A percentile compares a stretch with the other conserved stretches of the same genome.
Conservation (phyloP, 2,797 vertebrate genomes). For the Hylomyscus alleni region DNA sequence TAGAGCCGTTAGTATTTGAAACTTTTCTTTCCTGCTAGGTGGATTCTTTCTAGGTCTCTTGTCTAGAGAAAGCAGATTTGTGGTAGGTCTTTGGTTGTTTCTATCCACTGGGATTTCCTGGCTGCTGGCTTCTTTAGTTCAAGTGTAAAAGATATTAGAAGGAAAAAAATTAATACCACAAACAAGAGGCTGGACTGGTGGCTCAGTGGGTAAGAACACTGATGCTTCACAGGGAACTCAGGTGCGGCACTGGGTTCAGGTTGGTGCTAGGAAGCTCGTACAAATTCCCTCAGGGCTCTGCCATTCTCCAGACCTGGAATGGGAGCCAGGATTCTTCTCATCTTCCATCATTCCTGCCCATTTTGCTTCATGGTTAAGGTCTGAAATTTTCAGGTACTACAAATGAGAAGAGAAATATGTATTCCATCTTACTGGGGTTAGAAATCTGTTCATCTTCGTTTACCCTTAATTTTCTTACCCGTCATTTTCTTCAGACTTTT, state of each 20-base stretch:
- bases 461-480: background rate
- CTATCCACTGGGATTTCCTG: background rate
- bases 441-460: background rate
- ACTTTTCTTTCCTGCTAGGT: background rate
- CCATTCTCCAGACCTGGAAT: background rate
- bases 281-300: background rate
- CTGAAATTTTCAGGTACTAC: background rate
- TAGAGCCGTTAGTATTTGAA: background rate
- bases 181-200: background rate
- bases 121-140: background rate
- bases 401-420: background rate
- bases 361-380: background rate
- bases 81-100: background rate
- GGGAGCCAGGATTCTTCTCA: background rate
- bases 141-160: background rate
- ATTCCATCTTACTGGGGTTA: background rate
- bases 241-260: background rate
- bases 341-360: fast-evolving
- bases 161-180: background rate
- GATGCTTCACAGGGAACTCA: background rate
- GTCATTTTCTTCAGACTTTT: background rate
- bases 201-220: background rate
- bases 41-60: background rate
- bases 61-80: background rate
- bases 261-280: background rate